Conservation (phyloP, 2,113 vertebrate species). For the Hippocampus zosterae region DNA sequence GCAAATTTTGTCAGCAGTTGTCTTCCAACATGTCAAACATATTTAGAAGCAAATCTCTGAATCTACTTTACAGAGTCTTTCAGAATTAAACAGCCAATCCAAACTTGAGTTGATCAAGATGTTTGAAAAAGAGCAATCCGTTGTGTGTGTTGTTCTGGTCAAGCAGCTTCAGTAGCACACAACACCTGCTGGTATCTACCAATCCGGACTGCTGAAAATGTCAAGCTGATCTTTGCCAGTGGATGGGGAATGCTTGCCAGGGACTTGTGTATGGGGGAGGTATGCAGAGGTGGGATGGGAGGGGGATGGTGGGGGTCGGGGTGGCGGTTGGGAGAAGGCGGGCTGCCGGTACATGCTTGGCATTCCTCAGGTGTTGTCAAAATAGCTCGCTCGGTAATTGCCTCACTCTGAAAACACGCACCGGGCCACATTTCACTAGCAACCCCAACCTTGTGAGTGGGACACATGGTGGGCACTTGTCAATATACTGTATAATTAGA, state of each 20-base stretch:
- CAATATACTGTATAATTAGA: constrained; percentile 16
- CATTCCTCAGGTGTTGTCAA: constrained; percentile 76
- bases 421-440: constrained; percentile 21
- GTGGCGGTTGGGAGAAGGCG: constrained; percentile 37
- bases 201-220: constrained; percentile 28
- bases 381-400: constrained; percentile 59
- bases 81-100: too few relatives aligned
- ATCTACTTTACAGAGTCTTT: too few relatives aligned
- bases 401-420: constrained; percentile 54
- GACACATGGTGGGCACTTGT: constrained; percentile 12
- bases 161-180: background rate
- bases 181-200: constrained; percentile 11
- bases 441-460: constrained; percentile 9
- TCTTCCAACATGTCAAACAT: too few relatives aligned
- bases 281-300: constrained; percentile 16
- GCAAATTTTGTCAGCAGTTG: too few relatives aligned
- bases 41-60: too few relatives aligned
- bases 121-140: background rate
- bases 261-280: constrained; percentile 34
- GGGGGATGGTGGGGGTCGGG: constrained; percentile 7
- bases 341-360: constrained; percentile 61
- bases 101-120: background rate
- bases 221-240: constrained; percentile 28
- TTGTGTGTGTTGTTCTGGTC: constrained; percentile 3
- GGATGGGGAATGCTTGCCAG: constrained; percentile 6